phyloP scores from a whole-genome alignment of 2,888 invertebrate species.

The Apotomis betuletana region DNA sequence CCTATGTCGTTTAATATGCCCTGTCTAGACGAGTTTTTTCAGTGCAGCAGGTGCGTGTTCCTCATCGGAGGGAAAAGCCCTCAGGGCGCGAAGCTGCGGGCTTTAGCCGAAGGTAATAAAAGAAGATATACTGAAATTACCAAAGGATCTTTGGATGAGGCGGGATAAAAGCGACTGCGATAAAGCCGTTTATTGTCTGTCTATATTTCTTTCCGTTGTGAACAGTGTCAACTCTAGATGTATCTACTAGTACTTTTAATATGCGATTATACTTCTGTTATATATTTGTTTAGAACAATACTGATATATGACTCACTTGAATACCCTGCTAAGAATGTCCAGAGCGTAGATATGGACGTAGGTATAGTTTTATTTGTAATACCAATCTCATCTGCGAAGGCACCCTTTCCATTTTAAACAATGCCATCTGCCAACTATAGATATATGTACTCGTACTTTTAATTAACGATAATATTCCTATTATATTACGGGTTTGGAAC shows the following conservation, averaged over 20 bases:
- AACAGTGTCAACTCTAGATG: too few relatives aligned
- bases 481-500: not conserved
- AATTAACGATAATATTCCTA: too few relatives aligned
- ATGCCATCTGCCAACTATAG: too few relatives aligned
- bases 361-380: too few relatives aligned
- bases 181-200: not conserved
- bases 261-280: not conserved
- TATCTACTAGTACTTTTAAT: too few relatives aligned
- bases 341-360: not conserved
- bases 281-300: not conserved
- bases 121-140: slow-evolving; percentile 40
- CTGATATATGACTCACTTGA: not conserved
- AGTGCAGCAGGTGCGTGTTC: slow-evolving; percentile 61
- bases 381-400: too few relatives aligned
- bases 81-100: slow-evolving; percentile 28
- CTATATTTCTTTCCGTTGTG: too few relatives aligned
- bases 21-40: slow-evolving; percentile 77
- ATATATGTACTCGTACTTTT: too few relatives aligned
- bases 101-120: slow-evolving; percentile 40
- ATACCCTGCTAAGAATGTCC: not conserved
- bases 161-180: not conserved
- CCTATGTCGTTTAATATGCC: slow-evolving; percentile 53
- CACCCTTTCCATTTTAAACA: too few relatives aligned
- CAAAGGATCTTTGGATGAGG: not conserved
- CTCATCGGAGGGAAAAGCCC: slow-evolving; percentile 38